Evolutionary conservation across 2,888 invertebrate species (phyloP), one percentile per base, ranked within the genome.

Genomic region (Amphipoea oculea): DNA sequence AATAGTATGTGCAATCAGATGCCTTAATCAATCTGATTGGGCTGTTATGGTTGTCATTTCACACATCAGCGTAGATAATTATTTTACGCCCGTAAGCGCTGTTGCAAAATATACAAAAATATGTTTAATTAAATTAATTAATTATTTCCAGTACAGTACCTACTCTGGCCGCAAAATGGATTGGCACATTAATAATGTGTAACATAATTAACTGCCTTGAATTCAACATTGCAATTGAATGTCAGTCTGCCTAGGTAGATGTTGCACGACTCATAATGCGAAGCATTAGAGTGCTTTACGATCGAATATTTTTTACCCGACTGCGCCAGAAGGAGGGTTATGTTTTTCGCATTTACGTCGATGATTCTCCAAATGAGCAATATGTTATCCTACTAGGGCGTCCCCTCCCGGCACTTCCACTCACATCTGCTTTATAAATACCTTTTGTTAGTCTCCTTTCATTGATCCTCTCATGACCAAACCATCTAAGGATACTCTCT

Each of bases 221-320:
- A 90, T 90, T 85, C 63, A 88, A 90, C 89, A 89, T 87, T 83
- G 66, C 73, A 73, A 40, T 70, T 89, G 86, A 88, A 89, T 89
- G 88, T 78, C 89, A 85, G 82, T 40, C 71, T 86, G 78, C 76
- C 73, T 40, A 67, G 74, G 65, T 80, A 73, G 66, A 74, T 77
- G 73, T 71, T 75, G 12, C 48, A 48, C 48, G 48, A 48, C 4
- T 12, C 48, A 48, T 5, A 14, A 48, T 48, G 14, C 48, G 48
- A 48, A 14, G 48, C 14, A 48, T 48, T 48, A 48, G 48, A 48
- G 12, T 48, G 14, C 48, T 29, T 29, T 29, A 29, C 29, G 29
- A 29, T 29, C 29, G 29, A 29, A 29, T 29, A 29, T 29, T 29
- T 29, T 29, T 29, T 29, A 29, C 29, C 29, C 29, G 29, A 29